Base-by-base conservation (phyloP, 2,797 vertebrate species). In the Thamnophis elegans region DNA sequence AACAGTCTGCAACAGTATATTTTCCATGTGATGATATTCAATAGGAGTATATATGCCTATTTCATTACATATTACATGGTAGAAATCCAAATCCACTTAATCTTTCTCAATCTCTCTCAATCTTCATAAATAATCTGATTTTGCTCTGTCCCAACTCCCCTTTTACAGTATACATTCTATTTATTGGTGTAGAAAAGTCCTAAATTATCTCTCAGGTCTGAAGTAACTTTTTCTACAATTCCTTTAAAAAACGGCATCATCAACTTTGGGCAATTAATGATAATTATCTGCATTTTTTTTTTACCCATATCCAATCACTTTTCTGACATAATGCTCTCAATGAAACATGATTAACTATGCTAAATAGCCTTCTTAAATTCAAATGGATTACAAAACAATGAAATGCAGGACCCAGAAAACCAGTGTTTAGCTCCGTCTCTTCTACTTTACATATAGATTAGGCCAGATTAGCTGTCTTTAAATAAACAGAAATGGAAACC, bases 221-320 rank as follows among this genome's bases (percentile, higher is more conserved):
- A 18, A 59, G 26, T 51, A 20, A 18, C 10, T 22, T 91, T 62
- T 90, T 51, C 87, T 92, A 73, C 51, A 82, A 60, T 90, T 55
- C 82, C 26, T 92, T 92, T 93, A 60, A 60, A n/a, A 78, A 51
- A 90, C 32, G 18, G 56, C 47, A 60, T 78, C 22, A 87, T 92
- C 87, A 88, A 36, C 51, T 53, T 32, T 78, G 18, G 90, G 82
- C 51, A 62, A 54, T 51, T 82, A 88, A 88, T 93, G 85, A 85
- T 92, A 22, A 65, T 58, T 92, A 92, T 87, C 85, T 88, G 85
- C 51, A 90, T 90, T 90, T 90, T 90, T 90, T 90, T 90, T 73
- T 53, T 90, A 87, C 42, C 47, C n/a, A 78, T 47, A 90, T 68
- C 16, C 42, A 60, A 88, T 90, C 82, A 90, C 28, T 55, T 55